Evolutionary conservation across 2,113 vertebrate genomes (phyloP).

Genomic region (Hippocampus mohnikei): DNA sequence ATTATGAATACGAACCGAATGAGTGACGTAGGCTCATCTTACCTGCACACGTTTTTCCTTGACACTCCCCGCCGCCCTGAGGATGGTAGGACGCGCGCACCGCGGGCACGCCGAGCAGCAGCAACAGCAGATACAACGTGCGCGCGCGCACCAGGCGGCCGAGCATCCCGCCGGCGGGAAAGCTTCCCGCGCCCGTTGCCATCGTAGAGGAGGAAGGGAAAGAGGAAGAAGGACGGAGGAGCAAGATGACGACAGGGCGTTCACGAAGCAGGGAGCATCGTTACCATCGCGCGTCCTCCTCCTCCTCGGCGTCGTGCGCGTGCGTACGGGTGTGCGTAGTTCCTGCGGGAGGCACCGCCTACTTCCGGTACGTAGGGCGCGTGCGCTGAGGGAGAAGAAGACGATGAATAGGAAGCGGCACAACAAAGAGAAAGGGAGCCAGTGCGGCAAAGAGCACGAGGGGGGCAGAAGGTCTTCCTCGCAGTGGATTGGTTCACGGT

Average conservation of each 20-base stretch:
- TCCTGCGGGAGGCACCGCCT: background rate
- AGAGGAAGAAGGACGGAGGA: background rate
- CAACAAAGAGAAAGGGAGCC: background rate
- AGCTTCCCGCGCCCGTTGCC: constrained; percentile 30
- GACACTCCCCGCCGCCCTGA: constrained; percentile 72
- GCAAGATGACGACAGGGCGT: background rate
- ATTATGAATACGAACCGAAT: background rate
- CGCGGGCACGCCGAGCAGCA: constrained; percentile 59
- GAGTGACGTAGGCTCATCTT: constrained; percentile 13
- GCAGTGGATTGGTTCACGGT: background rate
- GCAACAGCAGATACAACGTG: constrained; percentile 51
- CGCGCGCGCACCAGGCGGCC: constrained; percentile 60
- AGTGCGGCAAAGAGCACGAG: background rate
- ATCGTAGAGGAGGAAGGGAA: constrained; percentile 28
- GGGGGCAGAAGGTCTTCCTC: background rate
- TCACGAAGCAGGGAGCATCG: background rate
- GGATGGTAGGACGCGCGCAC: constrained; percentile 69
- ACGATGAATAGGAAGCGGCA: background rate
- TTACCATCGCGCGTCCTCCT: background rate
- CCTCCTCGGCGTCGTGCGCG: background rate
- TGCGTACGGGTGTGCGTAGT: background rate
- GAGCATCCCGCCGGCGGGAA: constrained; percentile 39
- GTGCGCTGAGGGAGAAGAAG: background rate
- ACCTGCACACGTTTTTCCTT: constrained; percentile 78
- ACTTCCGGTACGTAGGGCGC: background rate